These are phyloP conservation scores for Macrophya alboannulata DNA, from an alignment of 2,888 invertebrate genomes.

Conservation along the genomic window DNA sequence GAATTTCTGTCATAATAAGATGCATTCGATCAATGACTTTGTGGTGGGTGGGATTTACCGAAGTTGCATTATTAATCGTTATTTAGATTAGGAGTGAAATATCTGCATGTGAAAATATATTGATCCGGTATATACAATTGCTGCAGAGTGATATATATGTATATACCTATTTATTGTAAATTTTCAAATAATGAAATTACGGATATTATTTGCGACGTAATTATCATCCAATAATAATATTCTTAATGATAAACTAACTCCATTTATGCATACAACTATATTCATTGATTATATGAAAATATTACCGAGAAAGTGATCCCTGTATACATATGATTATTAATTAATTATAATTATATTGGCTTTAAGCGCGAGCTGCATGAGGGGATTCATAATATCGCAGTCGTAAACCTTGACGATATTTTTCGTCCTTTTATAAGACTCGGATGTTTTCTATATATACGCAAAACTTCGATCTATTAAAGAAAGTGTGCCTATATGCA, in stretches of 20 bases:
- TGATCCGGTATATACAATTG: background rate
- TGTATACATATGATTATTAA: conserved; percentile 1
- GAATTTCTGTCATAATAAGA: background rate
- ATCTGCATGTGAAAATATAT: background rate
- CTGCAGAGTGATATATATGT: no score
- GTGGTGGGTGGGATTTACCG: background rate
- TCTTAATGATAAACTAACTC: no score
- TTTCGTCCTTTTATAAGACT: conserved; percentile 18
- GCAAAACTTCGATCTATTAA: background rate
- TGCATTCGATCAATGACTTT: background rate
- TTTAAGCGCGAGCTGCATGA: background rate
- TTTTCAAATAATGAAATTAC: background rate
- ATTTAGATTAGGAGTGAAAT: no score
- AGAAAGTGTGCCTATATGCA: conserved; percentile 8
- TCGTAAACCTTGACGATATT: conserved; percentile 24
- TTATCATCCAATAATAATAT: background rate
- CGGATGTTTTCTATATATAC: conserved; percentile 17
- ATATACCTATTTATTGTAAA: background rate
- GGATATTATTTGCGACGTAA: conserved; percentile 9
- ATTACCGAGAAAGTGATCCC: background rate
- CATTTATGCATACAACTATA: no score
- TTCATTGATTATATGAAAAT: conserved; percentile 3
- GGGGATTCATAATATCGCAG: background rate
- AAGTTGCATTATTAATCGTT: background rate
- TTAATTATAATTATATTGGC: conserved; percentile 7